These are phyloP conservation scores for Teinopalpus imperialis DNA, from an alignment of 2,888 invertebrate species.

Conservation along the genomic window DNA sequence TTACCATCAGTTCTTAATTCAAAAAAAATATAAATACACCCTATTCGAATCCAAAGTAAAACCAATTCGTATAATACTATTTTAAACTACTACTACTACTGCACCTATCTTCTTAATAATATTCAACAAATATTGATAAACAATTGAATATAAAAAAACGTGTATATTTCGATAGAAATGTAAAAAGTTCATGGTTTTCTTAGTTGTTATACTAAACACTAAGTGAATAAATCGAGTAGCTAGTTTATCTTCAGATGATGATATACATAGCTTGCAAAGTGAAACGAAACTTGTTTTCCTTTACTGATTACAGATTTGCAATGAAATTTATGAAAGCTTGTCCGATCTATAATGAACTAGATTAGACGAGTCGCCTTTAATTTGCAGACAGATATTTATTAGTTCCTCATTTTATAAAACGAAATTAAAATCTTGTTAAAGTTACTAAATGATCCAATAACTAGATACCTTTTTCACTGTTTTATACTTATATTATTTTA, in stretches of 20 bases:
- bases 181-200: background rate
- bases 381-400: background rate
- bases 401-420: background rate
- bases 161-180: background rate
- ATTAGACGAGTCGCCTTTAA: conserved; percentile 7
- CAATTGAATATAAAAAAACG: too few species aligned
- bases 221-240: conserved; percentile 16
- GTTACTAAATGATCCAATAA: too few species aligned
- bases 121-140: too few species aligned
- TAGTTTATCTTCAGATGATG: conserved; percentile 11
- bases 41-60: too few species aligned
- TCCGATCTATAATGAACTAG: conserved; percentile 21
- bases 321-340: conserved; percentile 26
- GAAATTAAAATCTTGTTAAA: too few species aligned
- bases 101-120: too few species aligned
- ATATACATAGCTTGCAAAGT: conserved; percentile 20
- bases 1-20: too few species aligned
- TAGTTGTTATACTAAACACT: background rate
- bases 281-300: conserved; percentile 23
- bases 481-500: too few species aligned
- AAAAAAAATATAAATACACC: too few species aligned
- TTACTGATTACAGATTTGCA: conserved; percentile 22
- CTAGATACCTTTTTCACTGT: too few species aligned
- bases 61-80: too few species aligned
- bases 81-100: too few species aligned